Percentiles rank a stretch among this genome's conserved stretches.
Conservation (phyloP, 2,888 invertebrate species). For the Syrista parreyssii region DNA sequence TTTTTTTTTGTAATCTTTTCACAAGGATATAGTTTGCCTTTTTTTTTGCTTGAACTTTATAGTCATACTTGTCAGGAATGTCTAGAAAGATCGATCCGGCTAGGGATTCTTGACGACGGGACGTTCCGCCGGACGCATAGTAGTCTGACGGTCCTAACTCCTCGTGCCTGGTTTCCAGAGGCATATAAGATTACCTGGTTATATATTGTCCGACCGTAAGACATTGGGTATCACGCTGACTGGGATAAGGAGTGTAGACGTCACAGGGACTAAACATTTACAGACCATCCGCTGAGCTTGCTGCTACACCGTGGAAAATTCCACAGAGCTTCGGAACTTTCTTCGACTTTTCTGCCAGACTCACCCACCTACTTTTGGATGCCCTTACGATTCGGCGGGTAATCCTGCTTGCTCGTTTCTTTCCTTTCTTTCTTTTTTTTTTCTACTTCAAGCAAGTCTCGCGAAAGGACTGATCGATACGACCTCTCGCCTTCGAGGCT, state of each 20-base stretch:
- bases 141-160: background rate
- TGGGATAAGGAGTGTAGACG: background rate
- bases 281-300: background rate
- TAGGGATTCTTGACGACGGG: background rate
- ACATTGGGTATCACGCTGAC: background rate
- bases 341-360: background rate
- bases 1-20: background rate
- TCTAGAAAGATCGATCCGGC: background rate
- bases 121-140: background rate
- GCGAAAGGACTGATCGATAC: background rate
- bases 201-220: background rate
- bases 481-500: background rate
- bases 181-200: background rate
- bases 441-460: background rate
- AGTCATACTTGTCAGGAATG: background rate
- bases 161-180: background rate
- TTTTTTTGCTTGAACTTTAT: background rate
- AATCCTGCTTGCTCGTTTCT: background rate
- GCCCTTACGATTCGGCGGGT: background rate
- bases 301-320: conserved; percentile 1
- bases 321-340: background rate
- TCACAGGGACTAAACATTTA: background rate
- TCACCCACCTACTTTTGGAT: background rate
- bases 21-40: background rate
- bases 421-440: background rate